Conservation (phyloP, 2,113 vertebrate species). For the Mus pahari region DNA sequence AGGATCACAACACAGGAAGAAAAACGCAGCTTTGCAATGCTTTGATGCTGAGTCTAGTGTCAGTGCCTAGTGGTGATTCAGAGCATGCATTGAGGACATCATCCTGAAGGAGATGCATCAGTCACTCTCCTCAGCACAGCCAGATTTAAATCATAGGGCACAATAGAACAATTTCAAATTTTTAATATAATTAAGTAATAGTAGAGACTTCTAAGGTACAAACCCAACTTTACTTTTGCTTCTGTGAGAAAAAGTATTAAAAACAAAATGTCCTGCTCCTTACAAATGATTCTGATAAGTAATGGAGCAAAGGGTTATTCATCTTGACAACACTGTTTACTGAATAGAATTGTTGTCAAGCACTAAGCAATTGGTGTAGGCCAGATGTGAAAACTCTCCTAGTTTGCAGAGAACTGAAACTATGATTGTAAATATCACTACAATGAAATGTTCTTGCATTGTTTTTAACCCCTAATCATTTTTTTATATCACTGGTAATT, state of each 20-base stretch:
- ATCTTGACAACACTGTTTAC: neutral
- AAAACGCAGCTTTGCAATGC: neutral
- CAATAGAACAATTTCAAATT: neutral
- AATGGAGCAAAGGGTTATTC: neutral
- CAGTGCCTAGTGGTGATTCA: neutral
- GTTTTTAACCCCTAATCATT: neutral
- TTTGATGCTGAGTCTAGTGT: neutral
- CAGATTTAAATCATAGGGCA: neutral
- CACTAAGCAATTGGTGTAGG: neutral
- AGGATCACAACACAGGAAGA: neutral
- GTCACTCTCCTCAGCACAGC: neutral
- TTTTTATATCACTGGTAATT: conserved; percentile 9
- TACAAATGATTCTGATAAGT: conserved; percentile 18
- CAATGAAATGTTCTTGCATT: neutral
- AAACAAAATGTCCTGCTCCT: neutral
- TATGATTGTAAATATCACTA: conserved; percentile 17
- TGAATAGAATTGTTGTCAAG: neutral
- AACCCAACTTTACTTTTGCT: neutral
- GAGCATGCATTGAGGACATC: neutral
- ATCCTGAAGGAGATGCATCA: neutral
- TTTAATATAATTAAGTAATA: conserved; percentile 29
- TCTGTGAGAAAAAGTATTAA: conserved; percentile 36
- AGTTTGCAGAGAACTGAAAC: neutral
- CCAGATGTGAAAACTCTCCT: neutral
- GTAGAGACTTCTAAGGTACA: conserved; percentile 32